These are phyloP conservation scores for Urechis unicinctus DNA, from an alignment of 2,888 invertebrate genomes.

Conservation along the genomic window DNA sequence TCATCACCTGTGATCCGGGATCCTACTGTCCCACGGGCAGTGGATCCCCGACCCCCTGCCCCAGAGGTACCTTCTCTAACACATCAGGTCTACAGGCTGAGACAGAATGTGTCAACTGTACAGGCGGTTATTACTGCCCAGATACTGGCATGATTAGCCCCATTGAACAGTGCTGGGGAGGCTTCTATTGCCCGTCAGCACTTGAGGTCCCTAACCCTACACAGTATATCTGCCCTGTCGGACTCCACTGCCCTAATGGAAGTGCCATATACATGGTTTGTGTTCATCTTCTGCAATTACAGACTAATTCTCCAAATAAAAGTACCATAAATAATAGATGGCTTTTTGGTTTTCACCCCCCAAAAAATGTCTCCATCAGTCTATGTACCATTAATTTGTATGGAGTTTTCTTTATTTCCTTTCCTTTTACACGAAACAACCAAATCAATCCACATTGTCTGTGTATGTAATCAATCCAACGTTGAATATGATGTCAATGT, in stretches of 20 bases:
- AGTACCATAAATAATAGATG: too few species aligned
- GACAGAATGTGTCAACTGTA: conserved; percentile 36
- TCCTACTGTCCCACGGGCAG: conserved; percentile 36
- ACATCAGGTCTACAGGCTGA: conserved; percentile 25
- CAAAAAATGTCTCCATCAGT: too few species aligned
- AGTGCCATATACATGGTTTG: conserved; percentile 37
- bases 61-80: conserved; percentile 39
- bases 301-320: too few species aligned
- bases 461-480: too few species aligned
- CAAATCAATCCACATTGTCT: too few species aligned
- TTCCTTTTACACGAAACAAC: too few species aligned
- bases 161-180: conserved; percentile 37
- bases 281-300: too few species aligned
- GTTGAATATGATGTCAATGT: too few species aligned
- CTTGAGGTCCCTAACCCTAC: conserved; percentile 34
- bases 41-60: conserved; percentile 30
- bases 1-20: conserved; percentile 34
- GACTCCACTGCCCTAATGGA: conserved; percentile 45
- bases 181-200: conserved; percentile 43
- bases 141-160: conserved; percentile 34
- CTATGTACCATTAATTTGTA: too few species aligned
- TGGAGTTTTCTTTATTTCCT: too few species aligned
- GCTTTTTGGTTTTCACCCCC: too few species aligned
- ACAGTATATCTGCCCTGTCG: conserved; percentile 33
- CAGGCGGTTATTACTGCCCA: conserved; percentile 44